A percentile compares a stretch with the other conserved stretches of the same genome.
Evolutionary conservation across 2,888 invertebrate species (phyloP).

Genomic region (Drosophila heteroneura): DNA sequence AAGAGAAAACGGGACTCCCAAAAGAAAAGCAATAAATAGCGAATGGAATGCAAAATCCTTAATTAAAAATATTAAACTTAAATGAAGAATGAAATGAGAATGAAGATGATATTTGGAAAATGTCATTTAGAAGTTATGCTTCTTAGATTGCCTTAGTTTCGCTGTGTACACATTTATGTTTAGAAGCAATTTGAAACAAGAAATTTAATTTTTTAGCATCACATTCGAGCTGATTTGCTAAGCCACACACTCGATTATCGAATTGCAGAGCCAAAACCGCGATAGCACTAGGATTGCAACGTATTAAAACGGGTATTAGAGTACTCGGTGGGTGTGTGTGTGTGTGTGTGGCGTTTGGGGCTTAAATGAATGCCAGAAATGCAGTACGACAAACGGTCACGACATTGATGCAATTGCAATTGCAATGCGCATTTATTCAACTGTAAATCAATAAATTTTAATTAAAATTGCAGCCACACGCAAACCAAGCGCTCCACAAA

Average conservation of each 20-base stretch:
- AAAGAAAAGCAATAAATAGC: neutral
- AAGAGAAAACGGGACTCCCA: neutral
- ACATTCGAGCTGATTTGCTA: neutral
- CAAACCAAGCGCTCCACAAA: constrained; percentile 49
- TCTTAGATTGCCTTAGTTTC: neutral
- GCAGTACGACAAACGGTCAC: constrained; percentile 23
- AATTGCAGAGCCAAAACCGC: constrained; percentile 1
- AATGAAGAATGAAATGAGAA: neutral
- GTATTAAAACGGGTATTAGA: constrained; percentile 13
- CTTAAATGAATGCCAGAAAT: constrained; percentile 13
- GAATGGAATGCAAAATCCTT: neutral
- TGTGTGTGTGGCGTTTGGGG: neutral
- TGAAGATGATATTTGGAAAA: neutral
- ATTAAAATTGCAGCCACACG: constrained; percentile 75
- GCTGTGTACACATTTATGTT: neutral
- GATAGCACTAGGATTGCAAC: neutral
- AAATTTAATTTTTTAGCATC: neutral
- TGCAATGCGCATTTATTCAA: constrained; percentile 72
- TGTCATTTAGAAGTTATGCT: neutral
- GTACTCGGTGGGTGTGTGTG: neutral
- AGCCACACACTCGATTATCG: constrained; percentile 21
- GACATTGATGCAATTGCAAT: constrained; percentile 58
- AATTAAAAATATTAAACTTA: neutral
- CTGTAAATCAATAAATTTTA: constrained; percentile 82
- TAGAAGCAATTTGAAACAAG: neutral